A percentile compares a stretch with the other conserved stretches of the same genome.
Evolutionary conservation across 2,888 invertebrate species (phyloP).

Genomic region (Abscondita cerata): DNA sequence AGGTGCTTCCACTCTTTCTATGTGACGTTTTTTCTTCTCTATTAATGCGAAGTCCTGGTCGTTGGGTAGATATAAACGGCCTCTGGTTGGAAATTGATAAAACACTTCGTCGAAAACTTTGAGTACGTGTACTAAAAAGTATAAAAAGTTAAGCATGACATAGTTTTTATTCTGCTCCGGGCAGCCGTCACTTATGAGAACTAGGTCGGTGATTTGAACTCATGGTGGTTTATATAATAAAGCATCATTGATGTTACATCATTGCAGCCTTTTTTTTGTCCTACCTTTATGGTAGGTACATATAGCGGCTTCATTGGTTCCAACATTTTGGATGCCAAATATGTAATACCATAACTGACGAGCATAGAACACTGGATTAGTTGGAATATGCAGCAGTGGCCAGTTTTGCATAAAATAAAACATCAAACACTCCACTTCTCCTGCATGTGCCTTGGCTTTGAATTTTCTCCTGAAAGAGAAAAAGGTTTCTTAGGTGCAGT

Average conservation of each 20-base stretch:
- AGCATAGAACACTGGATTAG: conserved; percentile 31
- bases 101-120: not conserved
- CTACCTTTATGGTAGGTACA: not conserved
- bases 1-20: not conserved
- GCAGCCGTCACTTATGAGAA: not conserved
- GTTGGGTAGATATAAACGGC: not conserved
- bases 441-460: conserved; percentile 5
- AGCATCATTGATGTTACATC: not conserved
- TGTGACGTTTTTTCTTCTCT: not conserved
- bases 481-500: no score
- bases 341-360: conserved; percentile 12
- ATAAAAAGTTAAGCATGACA: not conserved
- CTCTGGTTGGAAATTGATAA: no score
- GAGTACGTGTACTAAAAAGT: not conserved
- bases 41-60: not conserved
- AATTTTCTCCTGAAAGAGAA: no score
- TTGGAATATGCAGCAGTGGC: conserved; percentile 16
- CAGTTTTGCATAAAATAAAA: conserved; percentile 9
- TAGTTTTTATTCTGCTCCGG: not conserved
- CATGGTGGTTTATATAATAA: not conserved
- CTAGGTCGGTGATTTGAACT: not conserved
- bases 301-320: conserved; percentile 21
- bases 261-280: not conserved
- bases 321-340: conserved; percentile 36
- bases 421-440: conserved; percentile 5